phyloP scores from a whole-genome alignment of 2,113 vertebrate species.

The Microtus oregoni region DNA sequence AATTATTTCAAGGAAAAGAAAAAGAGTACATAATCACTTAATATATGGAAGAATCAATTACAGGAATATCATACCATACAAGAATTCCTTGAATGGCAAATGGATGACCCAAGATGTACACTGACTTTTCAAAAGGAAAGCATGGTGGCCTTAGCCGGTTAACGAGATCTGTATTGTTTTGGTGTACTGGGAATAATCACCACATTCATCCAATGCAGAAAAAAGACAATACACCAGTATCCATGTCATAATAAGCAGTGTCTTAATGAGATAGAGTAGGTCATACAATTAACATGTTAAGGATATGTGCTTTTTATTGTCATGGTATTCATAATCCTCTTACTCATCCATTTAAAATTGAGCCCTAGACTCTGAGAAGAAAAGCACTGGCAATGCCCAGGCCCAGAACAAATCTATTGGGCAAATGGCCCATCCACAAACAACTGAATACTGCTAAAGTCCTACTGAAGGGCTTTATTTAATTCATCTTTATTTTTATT shows the following conservation, averaged over 20 bases:
- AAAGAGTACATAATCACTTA: conserved; percentile 30
- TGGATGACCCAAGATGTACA: background rate
- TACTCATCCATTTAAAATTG: conserved; percentile 34
- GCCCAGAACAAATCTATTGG: background rate
- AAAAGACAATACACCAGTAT: background rate
- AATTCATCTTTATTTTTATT: background rate
- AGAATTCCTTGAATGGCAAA: background rate
- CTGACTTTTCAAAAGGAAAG: conserved; percentile 17
- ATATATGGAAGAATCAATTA: background rate
- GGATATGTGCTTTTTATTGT: background rate
- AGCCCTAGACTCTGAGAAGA: conserved; percentile 2
- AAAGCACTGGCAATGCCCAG: background rate
- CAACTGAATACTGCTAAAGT: background rate
- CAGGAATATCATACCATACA: background rate
- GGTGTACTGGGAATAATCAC: background rate
- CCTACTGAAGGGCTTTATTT: background rate
- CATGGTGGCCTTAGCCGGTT: background rate
- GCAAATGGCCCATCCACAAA: conserved; percentile 7
- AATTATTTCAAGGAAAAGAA: conserved; percentile 11
- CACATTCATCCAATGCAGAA: background rate
- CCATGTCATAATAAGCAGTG: background rate
- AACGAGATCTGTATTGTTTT: background rate
- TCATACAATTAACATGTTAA: background rate
- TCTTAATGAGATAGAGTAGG: background rate
- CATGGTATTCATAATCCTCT: background rate